Evolutionary conservation across 2,888 invertebrate species (phyloP).

Genomic region (Scrobipalpa costella): DNA sequence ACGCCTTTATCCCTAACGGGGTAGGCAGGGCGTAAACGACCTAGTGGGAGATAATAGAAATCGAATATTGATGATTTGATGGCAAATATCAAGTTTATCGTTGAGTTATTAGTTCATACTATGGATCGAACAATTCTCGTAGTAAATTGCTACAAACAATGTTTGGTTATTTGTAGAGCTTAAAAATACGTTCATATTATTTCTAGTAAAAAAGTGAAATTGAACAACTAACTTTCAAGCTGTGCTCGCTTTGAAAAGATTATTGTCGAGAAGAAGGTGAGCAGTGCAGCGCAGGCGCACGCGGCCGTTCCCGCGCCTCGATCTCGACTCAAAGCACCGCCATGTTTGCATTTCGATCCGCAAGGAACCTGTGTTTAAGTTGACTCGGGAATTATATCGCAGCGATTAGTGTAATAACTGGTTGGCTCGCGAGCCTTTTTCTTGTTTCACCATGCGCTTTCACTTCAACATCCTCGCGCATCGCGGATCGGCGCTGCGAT

Average conservation of each 20-base stretch:
- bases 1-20: too few species aligned
- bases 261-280: background rate
- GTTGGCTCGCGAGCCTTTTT: constrained; percentile 72
- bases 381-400: constrained; percentile 81
- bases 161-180: background rate
- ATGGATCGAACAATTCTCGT: background rate
- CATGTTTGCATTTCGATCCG: constrained; percentile 81
- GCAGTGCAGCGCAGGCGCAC: constrained; percentile 39
- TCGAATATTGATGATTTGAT: too few species aligned
- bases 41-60: too few species aligned
- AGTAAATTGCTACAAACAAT: constrained; percentile 7
- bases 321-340: constrained; percentile 73
- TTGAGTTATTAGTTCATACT: background rate
- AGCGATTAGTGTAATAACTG: constrained; percentile 82
- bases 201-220: background rate
- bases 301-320: constrained; percentile 64
- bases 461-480: constrained; percentile 57
- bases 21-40: too few species aligned
- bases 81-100: background rate
- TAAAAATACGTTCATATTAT: background rate
- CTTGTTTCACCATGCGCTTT: constrained; percentile 71
- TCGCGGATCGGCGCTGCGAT: constrained; percentile 51
- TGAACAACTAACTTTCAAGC: background rate
- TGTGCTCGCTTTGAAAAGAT: constrained; percentile 5
- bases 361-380: constrained; percentile 81